Conservation (phyloP, 2,797 vertebrate species). For the Manis javanica region DNA sequence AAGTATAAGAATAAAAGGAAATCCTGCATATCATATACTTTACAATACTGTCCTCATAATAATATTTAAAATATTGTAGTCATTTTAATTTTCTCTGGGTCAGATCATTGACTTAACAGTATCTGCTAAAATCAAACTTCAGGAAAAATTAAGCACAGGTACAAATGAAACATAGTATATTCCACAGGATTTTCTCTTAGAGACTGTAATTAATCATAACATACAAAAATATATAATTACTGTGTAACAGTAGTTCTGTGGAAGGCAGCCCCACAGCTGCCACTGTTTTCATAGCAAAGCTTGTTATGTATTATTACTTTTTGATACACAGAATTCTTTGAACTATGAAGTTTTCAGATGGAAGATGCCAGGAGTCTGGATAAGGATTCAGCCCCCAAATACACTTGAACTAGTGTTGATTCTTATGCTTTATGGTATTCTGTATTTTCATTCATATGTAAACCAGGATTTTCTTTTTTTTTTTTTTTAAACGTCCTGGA, state of each 20-base stretch:
- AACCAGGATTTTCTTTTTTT: neutral
- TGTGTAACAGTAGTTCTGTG: neutral
- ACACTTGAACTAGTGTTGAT: neutral
- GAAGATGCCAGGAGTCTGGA: neutral
- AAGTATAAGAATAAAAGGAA: conserved; percentile 48
- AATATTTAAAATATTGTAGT: conserved; percentile 39
- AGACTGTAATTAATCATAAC: conserved; percentile 10
- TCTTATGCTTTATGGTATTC: conserved; percentile 31
- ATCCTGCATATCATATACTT: conserved; percentile 20
- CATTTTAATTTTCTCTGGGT: conserved; percentile 35
- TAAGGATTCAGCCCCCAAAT: neutral
- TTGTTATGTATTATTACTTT: conserved; percentile 2
- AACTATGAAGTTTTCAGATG: conserved; percentile 8
- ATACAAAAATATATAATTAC: neutral
- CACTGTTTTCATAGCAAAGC: conserved; percentile 2
- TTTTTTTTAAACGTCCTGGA: neutral
- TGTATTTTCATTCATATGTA: conserved; percentile 55
- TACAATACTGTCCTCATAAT: neutral
- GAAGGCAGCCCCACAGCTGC: neutral
- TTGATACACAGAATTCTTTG: conserved; percentile 39
- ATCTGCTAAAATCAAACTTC: conserved; percentile 47
- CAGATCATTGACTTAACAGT: conserved; percentile 37
- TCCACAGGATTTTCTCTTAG: neutral
- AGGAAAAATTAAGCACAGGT: conserved; percentile 54
- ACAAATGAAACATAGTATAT: neutral